Conservation (phyloP, 2,797 vertebrate genomes). For the Fistularia tabacaria region DNA sequence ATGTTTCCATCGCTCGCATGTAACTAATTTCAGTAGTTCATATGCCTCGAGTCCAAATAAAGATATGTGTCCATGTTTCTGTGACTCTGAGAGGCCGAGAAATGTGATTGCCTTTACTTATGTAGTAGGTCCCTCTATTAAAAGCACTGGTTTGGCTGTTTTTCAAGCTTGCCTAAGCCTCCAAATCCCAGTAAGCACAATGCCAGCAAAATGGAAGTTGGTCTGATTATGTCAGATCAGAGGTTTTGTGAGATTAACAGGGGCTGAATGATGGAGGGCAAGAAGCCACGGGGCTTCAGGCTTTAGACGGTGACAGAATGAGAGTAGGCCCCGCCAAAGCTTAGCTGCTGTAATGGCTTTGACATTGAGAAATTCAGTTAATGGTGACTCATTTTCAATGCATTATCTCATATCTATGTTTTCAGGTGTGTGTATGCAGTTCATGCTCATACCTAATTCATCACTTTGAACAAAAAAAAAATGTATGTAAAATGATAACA, state of each 20-base stretch:
- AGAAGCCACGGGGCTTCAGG: neutral
- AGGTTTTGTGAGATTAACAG: conserved; percentile 39
- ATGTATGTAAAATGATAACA: too few species aligned
- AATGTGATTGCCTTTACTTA: conserved; percentile 1
- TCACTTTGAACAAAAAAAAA: too few species aligned
- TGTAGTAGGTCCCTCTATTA: neutral
- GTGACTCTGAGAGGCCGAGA: conserved; percentile 3
- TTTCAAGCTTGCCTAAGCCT: conserved; percentile 12
- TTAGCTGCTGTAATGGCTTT: neutral
- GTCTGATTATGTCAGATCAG: conserved; percentile 28
- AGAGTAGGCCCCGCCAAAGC: neutral
- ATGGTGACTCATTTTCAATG: neutral
- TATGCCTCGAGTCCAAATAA: conserved; percentile 3
- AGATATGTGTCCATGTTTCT: conserved; percentile 6
- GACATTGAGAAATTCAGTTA: neutral
- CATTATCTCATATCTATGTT: neutral
- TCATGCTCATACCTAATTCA: too few species aligned
- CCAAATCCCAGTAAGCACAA: conserved; percentile 17
- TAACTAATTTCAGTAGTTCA: neutral
- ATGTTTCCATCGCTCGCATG: conserved; percentile 12
- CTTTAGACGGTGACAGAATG: neutral
- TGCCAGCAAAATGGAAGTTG: conserved; percentile 15
- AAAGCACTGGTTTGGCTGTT: conserved; percentile 2
- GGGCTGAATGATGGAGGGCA: conserved; percentile 29
- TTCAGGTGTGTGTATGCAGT: too few species aligned